Percentiles rank a stretch among this genome's conserved stretches.
phyloP scores from a whole-genome alignment of 2,113 vertebrate species.

The Chlorodrepanis virens region DNA sequence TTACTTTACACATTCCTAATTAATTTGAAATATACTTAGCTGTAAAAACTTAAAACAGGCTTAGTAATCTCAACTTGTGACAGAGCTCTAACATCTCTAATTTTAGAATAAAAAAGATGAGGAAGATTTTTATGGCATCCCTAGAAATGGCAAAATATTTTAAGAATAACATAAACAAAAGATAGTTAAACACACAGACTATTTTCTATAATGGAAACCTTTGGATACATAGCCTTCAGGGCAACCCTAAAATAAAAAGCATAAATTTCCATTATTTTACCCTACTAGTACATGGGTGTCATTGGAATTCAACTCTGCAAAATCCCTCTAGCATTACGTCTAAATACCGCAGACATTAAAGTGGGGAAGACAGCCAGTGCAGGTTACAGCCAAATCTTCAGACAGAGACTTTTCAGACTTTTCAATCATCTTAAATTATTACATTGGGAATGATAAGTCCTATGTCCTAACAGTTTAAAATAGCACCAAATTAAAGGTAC shows the following conservation, averaged over 20 bases:
- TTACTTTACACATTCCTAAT: background rate
- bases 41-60: background rate
- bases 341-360: background rate
- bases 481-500: background rate
- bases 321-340: background rate
- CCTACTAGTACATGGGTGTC: background rate
- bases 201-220: background rate
- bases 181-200: background rate
- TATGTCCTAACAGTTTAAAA: background rate
- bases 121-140: background rate
- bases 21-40: background rate
- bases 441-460: background rate
- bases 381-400: background rate
- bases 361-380: background rate
- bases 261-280: background rate
- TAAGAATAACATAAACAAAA: background rate
- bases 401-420: background rate
- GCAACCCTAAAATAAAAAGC: background rate
- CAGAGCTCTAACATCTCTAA: background rate
- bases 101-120: background rate
- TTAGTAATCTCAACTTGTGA: background rate
- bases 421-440: background rate
- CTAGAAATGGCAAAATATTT: conserved; percentile 16
- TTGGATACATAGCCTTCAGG: background rate
- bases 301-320: background rate